A percentile compares a stretch with the other conserved stretches of the same genome.
Evolutionary conservation across 1,140 invertebrate genomes (phyloP).

Genomic region (Meloidogyne chitwoodi): DNA sequence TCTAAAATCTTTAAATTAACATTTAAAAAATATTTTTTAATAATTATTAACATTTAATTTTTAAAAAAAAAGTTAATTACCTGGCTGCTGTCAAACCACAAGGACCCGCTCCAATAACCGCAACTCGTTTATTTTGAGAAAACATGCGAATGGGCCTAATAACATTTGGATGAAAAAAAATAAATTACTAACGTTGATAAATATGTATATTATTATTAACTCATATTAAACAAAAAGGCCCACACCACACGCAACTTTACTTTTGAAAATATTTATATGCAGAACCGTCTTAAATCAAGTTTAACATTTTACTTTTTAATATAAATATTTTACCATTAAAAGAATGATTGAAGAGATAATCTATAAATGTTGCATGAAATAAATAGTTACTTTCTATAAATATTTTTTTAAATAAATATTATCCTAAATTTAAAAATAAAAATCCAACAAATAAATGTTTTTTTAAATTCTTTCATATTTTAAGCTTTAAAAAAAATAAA

Average conservation of each 20-base stretch:
- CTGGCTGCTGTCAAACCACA: slow-evolving; percentile 20
- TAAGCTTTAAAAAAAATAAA: too few relatives aligned
- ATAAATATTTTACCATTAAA: too few relatives aligned
- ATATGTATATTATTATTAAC: neutral
- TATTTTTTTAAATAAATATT: too few relatives aligned
- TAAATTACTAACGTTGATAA: neutral
- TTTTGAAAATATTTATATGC: too few relatives aligned
- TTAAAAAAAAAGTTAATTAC: slow-evolving; percentile 1
- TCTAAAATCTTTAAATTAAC: slow-evolving; percentile 1
- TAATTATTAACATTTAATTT: neutral
- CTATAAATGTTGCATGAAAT: neutral
- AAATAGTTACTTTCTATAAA: too few relatives aligned
- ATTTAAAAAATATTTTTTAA: neutral
- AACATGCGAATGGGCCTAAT: neutral
- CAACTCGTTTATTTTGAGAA: slow-evolving; percentile 2
- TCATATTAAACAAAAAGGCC: too few relatives aligned
- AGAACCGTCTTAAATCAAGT: too few relatives aligned
- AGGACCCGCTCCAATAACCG: slow-evolving; percentile 21
- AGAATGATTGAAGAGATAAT: neutral
- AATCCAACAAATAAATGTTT: too few relatives aligned
- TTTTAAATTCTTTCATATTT: too few relatives aligned
- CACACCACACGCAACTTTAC: too few relatives aligned
- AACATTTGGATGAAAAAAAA: neutral
- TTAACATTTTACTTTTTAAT: too few relatives aligned
- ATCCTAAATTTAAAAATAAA: too few relatives aligned